A percentile compares a stretch with the other conserved stretches of the same genome.
These are phyloP conservation scores for Thalassoma bifasciatum DNA, from an alignment of 2,113 vertebrate species.

Conservation along the genomic window DNA sequence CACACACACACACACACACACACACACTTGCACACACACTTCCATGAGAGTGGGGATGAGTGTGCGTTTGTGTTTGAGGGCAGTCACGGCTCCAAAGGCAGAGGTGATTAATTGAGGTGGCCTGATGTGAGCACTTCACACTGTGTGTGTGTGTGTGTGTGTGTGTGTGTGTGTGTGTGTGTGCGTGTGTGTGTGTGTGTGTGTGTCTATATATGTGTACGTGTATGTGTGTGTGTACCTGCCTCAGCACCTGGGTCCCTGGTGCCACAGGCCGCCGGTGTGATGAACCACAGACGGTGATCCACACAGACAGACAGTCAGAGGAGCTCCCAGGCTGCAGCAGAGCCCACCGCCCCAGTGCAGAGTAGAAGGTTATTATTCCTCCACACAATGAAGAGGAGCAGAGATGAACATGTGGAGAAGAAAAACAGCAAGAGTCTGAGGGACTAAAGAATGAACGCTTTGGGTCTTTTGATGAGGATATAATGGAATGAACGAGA, in stretches of 20 bases:
- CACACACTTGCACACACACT: conserved; percentile 24
- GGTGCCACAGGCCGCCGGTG: conserved; percentile 59
- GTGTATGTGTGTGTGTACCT: conserved; percentile 42
- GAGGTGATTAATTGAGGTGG: conserved; percentile 68
- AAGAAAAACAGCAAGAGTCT: background rate
- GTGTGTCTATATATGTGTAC: conserved; percentile 12
- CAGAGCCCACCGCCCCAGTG: conserved; percentile 35
- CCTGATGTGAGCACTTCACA: conserved; percentile 55
- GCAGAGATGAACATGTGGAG: background rate
- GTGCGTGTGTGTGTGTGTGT: conserved; percentile 47
- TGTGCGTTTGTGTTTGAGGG: conserved; percentile 51
- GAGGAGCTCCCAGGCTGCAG: conserved; percentile 53
- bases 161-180: conserved; percentile 30
- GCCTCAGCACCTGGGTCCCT: conserved; percentile 64
- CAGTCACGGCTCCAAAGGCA: conserved; percentile 58
- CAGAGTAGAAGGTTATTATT: background rate
- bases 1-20: conserved; percentile 25
- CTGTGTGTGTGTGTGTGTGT: conserved; percentile 29
- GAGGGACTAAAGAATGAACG: background rate
- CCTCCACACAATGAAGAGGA: background rate
- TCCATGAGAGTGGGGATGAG: conserved; percentile 19
- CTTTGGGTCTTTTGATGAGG: background rate
- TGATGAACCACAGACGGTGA: conserved; percentile 68
- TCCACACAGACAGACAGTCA: conserved; percentile 61
- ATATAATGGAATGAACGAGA: background rate